Percentiles rank a stretch among this genome's conserved stretches.
phyloP scores from a whole-genome alignment of 2,113 vertebrate genomes.

The Triplophysa dalaica region DNA sequence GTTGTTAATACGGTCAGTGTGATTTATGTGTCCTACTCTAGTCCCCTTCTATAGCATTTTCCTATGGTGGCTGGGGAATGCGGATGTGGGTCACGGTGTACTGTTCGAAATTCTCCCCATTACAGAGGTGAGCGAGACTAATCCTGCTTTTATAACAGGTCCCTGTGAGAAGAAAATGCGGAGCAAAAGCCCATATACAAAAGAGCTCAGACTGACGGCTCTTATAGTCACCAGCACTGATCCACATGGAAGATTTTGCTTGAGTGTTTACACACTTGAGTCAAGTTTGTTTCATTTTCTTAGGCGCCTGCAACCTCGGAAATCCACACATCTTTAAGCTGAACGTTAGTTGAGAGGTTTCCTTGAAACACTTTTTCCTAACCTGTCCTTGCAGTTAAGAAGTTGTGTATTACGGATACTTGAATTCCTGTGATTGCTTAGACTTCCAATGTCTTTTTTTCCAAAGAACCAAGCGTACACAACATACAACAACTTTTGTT shows the following conservation, averaged over 20 bases:
- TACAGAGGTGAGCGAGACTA: slow-evolving; percentile 47
- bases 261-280: neutral
- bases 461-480: too few relatives aligned
- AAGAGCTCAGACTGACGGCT: neutral
- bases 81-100: slow-evolving; percentile 47
- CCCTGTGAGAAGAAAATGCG: slow-evolving; percentile 21
- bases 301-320: neutral
- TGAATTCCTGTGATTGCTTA: too few relatives aligned
- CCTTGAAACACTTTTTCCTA: neutral
- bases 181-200: slow-evolving; percentile 37
- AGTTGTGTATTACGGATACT: too few relatives aligned
- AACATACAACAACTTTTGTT: too few relatives aligned
- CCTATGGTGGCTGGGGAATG: neutral
- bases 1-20: neutral
- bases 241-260: neutral
- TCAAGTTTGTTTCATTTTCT: slow-evolving; percentile 1
- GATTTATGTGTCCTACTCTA: neutral
- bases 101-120: slow-evolving; percentile 2
- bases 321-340: neutral
- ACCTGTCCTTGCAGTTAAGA: neutral
- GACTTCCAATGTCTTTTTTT: too few relatives aligned
- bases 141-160: slow-evolving; percentile 49
- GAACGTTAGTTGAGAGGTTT: neutral
- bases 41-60: neutral
- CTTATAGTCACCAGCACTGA: slow-evolving; percentile 3